Base-by-base conservation (phyloP, 2,888 invertebrate species). In the Cephonodes hylas region DNA sequence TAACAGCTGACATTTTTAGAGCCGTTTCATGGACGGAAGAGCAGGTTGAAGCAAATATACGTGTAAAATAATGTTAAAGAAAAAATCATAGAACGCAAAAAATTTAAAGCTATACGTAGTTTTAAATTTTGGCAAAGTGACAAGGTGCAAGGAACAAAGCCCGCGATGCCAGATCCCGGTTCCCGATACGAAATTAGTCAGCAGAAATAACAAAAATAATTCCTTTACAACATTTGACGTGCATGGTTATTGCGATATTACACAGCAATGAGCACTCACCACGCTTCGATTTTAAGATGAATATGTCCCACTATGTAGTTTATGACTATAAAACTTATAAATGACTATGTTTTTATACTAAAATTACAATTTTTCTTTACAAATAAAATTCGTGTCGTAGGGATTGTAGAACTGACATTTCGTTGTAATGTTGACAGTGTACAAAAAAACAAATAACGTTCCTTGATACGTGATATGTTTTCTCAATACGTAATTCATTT, bases 171-270 rank as follows among this genome's bases (percentile, higher is more conserved):
- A 60, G 48, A 53, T 31, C 46, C 59, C 62, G 53, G 34, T 63
- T 64, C 61, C 61, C 63, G 62, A 67, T 67, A 66, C 68, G 64
- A 75, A 75, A 83, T 83, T 83, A 83, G 79, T 82, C 83, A 81
- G 83, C 83, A 80, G 61, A 70, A 69, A 74, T 75, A 80, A 81
- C 77, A 77, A 75, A 77, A 82, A 79, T 80, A 76, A 73, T 75
- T 70, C 64, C 62, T 62, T 62, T 58, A 65, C 59, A 65, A 58
- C 58, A 34, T 63, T 56, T 67, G 69, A 72, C 71, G 71, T 65
- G 34, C 65, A 64, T 60, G 46, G 31, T 58, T 42, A 62, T 67
- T 42, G 27, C 6, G 15, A 15, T 10, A 18, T 53, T 53, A 31
- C 27, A 18, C 31, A 2, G 6, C 4, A 53, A 18, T 18, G 27